Evolutionary conservation across 2,113 vertebrate genomes (phyloP).

Genomic region (Corythornis cristatus): DNA sequence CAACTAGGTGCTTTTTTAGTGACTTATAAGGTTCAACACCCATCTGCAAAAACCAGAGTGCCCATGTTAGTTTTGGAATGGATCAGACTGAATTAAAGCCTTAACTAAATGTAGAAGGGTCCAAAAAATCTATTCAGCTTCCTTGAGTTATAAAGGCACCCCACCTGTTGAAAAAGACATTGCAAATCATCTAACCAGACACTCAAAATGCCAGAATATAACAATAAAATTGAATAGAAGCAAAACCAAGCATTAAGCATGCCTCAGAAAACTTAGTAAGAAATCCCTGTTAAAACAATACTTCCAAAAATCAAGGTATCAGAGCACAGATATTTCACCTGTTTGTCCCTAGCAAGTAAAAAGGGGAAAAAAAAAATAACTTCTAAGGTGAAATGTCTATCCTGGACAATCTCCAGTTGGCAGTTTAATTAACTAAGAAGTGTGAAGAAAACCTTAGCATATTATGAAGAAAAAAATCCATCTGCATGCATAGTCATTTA

Average conservation of each 20-base stretch:
- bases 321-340: neutral
- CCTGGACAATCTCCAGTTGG: neutral
- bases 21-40: neutral
- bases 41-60: neutral
- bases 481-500: neutral
- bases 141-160: neutral
- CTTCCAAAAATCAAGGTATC: neutral
- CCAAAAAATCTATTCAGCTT: neutral
- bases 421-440: neutral
- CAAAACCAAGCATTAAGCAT: neutral
- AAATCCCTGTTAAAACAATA: neutral
- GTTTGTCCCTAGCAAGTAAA: neutral
- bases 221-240: neutral
- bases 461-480: neutral
- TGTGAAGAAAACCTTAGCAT: neutral
- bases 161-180: neutral
- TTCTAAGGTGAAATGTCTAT: neutral
- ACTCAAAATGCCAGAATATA: neutral
- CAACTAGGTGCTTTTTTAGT: neutral
- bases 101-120: neutral
- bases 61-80: neutral
- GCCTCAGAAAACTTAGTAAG: neutral
- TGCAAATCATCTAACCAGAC: neutral
- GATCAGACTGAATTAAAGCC: neutral
- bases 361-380: neutral